Percentiles rank a stretch among this genome's conserved stretches.
Evolutionary conservation across 2,888 invertebrate species (phyloP).

Genomic region (Sminthurides aquaticus): DNA sequence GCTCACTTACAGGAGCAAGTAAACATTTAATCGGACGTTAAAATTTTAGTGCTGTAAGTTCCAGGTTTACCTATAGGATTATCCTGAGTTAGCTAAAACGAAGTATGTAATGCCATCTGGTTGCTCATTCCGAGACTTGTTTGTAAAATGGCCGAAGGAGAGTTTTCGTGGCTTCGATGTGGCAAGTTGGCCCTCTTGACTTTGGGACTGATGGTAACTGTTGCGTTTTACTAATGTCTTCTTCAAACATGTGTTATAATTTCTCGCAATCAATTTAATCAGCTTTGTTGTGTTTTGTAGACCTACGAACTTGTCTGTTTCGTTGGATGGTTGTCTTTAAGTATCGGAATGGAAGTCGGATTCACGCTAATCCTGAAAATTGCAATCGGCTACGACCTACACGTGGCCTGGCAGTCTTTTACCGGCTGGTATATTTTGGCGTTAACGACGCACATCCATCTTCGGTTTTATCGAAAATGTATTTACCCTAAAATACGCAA

Average conservation of each 20-base stretch:
- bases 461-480: slow-evolving; percentile 4
- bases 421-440: slow-evolving; percentile 12
- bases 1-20: too few relatives aligned
- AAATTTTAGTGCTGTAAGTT: too few relatives aligned
- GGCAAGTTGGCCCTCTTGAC: not conserved
- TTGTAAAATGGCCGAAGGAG: slow-evolving; percentile 1
- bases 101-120: too few relatives aligned
- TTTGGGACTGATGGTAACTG: not conserved
- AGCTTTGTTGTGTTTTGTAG: not conserved
- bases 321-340: slow-evolving; percentile 11
- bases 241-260: too few relatives aligned
- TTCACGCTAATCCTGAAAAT: not conserved
- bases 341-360: slow-evolving; percentile 8
- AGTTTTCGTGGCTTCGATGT: not conserved
- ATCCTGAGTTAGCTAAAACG: too few relatives aligned
- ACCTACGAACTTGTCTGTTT: slow-evolving; percentile 12
- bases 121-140: too few relatives aligned
- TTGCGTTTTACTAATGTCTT: not conserved
- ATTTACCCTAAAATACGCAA: not conserved
- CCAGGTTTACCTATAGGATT: too few relatives aligned
- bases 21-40: too few relatives aligned
- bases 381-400: not conserved
- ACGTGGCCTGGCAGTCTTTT: not conserved
- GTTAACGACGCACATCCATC: not conserved
- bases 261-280: too few relatives aligned